Conservation (phyloP, 37 sponge, comb jelly and placozoan genomes). For the Diacarnus erythraeanus region DNA sequence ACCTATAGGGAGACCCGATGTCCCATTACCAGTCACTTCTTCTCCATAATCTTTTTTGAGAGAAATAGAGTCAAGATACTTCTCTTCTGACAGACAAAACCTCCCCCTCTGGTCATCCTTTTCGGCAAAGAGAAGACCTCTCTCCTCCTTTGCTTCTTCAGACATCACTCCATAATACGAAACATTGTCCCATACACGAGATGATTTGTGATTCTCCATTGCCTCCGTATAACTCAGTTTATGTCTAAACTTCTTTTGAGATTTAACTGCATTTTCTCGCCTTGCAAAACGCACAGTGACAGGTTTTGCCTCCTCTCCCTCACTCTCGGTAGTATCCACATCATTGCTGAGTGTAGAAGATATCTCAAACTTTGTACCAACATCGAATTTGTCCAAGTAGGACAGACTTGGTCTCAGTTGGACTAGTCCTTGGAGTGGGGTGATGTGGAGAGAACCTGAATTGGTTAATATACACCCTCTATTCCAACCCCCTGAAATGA, state of each 20-base stretch:
- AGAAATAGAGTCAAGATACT: constrained; percentile 44
- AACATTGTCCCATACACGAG: constrained; percentile 3
- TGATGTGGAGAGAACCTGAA: constrained; percentile 70
- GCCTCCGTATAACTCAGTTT: background rate
- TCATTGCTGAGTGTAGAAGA: constrained; percentile 4
- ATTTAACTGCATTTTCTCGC: background rate
- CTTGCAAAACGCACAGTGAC: constrained; percentile 53
- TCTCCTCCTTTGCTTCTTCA: constrained; percentile 44
- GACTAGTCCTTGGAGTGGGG: constrained; percentile 51
- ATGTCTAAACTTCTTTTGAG: constrained; percentile 2
- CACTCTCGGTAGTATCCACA: constrained; percentile 53
- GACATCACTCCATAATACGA: constrained; percentile 19
- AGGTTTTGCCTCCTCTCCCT: constrained; percentile 74
- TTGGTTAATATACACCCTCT: background rate
- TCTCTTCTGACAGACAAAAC: constrained; percentile 8
- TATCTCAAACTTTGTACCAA: background rate
- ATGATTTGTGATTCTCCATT: background rate
- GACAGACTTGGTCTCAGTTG: constrained; percentile 58
- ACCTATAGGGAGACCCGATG: constrained; percentile 26
- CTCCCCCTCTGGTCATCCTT: constrained; percentile 13
- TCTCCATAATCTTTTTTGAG: background rate
- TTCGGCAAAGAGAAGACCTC: constrained; percentile 43
- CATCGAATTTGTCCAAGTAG: constrained; percentile 46
- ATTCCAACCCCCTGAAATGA: too few relatives aligned
- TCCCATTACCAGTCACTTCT: background rate